A percentile compares a stretch with the other conserved stretches of the same genome.
These are phyloP conservation scores for Rallus limicola DNA, from an alignment of 2,113 vertebrate species.

Conservation along the genomic window DNA sequence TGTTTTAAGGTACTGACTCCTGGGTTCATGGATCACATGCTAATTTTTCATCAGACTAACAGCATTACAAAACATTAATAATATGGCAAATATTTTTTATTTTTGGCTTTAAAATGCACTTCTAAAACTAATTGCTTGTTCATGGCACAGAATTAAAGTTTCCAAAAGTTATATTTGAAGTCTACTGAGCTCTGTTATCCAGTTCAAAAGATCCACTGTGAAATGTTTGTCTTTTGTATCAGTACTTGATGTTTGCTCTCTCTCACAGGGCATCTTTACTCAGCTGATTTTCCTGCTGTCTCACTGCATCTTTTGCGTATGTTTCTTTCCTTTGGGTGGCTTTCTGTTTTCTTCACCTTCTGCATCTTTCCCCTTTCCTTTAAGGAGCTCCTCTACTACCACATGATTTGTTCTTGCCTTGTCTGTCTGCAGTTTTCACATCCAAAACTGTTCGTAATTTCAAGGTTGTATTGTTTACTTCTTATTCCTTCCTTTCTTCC, in stretches of 20 bases:
- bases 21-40: not conserved
- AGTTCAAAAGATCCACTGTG: not conserved
- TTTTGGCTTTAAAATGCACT: not conserved
- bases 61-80: not conserved
- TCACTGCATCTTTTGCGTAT: not conserved
- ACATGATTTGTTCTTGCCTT: not conserved
- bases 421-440: not conserved
- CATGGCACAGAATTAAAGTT: not conserved
- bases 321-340: not conserved
- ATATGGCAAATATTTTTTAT: not conserved
- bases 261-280: not conserved
- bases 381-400: not conserved
- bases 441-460: not conserved
- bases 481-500: not conserved
- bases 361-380: not conserved
- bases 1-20: not conserved
- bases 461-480: not conserved
- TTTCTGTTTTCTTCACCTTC: not conserved
- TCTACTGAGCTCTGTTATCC: not conserved
- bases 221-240: not conserved
- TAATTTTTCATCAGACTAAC: not conserved
- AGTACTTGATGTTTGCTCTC: not conserved
- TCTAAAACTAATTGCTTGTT: not conserved
- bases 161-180: not conserved
- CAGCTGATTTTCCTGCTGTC: not conserved